Percentiles rank a stretch among this genome's conserved stretches.
Evolutionary conservation across 30 jellyfish, hydroid and myxozoan species (phyloP).

Genomic region (Pelagia noctiluca): DNA sequence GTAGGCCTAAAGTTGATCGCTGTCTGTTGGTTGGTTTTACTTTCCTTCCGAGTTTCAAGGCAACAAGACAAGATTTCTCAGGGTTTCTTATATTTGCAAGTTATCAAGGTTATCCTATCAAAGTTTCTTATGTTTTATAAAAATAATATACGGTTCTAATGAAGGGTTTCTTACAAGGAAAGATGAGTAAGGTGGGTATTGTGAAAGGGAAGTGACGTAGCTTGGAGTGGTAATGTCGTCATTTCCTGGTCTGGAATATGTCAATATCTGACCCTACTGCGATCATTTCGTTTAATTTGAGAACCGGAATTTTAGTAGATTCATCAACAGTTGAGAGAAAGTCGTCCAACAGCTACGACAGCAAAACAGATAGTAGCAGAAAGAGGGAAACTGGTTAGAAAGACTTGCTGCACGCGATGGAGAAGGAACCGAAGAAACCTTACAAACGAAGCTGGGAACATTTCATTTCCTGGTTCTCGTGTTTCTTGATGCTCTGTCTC

Average conservation of each 20-base stretch:
- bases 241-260: slow-evolving; percentile 5
- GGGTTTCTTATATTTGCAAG: background rate
- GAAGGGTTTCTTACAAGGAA: background rate
- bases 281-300: background rate
- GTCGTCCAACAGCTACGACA: background rate
- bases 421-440: background rate
- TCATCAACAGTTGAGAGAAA: background rate
- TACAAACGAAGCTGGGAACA: background rate
- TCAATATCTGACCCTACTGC: background rate
- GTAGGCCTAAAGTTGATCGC: no score
- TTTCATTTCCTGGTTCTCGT: slow-evolving; percentile 5
- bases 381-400: background rate
- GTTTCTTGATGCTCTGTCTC: slow-evolving; percentile 4
- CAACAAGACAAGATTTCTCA: background rate
- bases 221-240: background rate
- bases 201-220: slow-evolving; percentile 1
- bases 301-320: background rate
- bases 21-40: no score
- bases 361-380: background rate
- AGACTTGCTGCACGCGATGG: slow-evolving; percentile 6
- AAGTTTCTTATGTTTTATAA: background rate
- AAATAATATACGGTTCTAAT: background rate
- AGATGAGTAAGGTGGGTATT: background rate
- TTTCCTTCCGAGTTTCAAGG: background rate
- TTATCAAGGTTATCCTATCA: background rate